Conservation (phyloP, 2,888 invertebrate genomes). For the Mimas tiliae region DNA sequence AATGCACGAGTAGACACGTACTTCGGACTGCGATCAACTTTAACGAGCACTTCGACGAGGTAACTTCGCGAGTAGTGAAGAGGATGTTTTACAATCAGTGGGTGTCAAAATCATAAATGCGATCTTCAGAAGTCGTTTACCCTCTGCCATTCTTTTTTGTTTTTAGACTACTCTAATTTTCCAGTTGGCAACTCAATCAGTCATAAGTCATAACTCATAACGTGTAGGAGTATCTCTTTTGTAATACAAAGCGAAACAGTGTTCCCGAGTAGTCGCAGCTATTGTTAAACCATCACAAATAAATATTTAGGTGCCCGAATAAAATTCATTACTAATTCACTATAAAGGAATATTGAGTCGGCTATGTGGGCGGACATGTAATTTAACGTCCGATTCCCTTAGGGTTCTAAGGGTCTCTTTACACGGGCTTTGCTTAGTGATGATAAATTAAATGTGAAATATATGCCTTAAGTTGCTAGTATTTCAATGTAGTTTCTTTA, state of each 20-base stretch:
- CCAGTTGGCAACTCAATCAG: not conserved
- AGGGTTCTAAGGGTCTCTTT: constrained; percentile 25
- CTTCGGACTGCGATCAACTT: too few relatives aligned
- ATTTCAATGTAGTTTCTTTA: not conserved
- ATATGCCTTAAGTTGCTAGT: not conserved
- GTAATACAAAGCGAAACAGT: not conserved
- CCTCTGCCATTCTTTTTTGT: too few relatives aligned
- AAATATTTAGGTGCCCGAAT: constrained; percentile 29
- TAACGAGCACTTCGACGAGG: too few relatives aligned
- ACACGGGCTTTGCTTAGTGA: not conserved
- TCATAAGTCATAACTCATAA: not conserved
- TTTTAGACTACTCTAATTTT: not conserved
- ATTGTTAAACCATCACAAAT: constrained; percentile 13
- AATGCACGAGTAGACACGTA: too few relatives aligned
- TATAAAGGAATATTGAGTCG: constrained; percentile 7
- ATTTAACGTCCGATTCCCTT: constrained; percentile 34
- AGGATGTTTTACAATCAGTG: too few relatives aligned
- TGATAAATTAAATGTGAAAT: not conserved
- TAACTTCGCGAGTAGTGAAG: too few relatives aligned
- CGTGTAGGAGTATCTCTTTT: not conserved
- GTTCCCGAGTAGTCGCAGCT: not conserved
- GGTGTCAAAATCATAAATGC: too few relatives aligned
- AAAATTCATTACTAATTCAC: constrained; percentile 26
- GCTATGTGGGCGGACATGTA: constrained; percentile 28
- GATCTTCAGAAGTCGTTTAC: too few relatives aligned